Evolutionary conservation across 2,797 vertebrate genomes (phyloP).

Genomic region (Amazona ochrocephala): DNA sequence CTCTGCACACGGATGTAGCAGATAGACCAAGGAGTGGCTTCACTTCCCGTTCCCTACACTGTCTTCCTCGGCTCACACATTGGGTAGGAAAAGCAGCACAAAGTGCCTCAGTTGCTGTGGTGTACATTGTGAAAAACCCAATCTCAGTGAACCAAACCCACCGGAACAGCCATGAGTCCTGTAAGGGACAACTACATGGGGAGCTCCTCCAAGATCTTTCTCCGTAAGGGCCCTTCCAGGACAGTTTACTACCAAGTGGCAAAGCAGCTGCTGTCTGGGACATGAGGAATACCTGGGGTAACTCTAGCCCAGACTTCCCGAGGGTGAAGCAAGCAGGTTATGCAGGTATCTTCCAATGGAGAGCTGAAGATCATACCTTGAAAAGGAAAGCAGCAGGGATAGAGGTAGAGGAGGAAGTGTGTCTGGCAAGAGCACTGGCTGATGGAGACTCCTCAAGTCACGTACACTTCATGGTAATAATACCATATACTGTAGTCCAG

Average conservation of each 20-base stretch:
- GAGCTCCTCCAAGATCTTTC: neutral
- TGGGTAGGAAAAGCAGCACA: neutral
- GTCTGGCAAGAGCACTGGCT: neutral
- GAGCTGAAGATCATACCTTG: neutral
- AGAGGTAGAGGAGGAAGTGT: neutral
- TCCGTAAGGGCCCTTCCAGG: neutral
- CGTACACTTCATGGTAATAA: fast-evolving
- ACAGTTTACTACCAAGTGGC: neutral
- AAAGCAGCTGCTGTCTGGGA: neutral
- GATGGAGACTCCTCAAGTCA: neutral
- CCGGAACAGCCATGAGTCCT: neutral
- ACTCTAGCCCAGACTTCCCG: neutral
- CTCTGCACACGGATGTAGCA: neutral
- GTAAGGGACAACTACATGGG: neutral
- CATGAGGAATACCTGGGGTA: fast-evolving
- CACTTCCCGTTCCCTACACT: neutral
- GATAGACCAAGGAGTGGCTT: neutral
- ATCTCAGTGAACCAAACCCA: neutral
- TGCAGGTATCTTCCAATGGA: neutral
- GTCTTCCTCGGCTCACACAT: neutral
- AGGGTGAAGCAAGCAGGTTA: neutral
- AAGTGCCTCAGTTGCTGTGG: neutral
- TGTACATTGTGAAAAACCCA: neutral
- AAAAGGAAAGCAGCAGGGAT: neutral
- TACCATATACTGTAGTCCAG: neutral